Conservation (phyloP, 2,797 vertebrate species). For the Myotis myotis region DNA sequence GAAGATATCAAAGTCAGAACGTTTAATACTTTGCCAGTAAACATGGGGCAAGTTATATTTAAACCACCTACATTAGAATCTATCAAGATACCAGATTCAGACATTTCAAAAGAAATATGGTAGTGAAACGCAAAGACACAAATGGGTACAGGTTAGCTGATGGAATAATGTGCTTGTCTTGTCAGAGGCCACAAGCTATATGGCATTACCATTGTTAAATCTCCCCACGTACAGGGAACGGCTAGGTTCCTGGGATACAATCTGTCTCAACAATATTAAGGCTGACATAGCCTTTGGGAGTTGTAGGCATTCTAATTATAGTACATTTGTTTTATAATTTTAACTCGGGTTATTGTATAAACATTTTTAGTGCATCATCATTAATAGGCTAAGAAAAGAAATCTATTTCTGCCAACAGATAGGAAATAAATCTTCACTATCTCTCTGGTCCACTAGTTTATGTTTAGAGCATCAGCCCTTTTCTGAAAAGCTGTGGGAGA, state of each 20-base stretch:
- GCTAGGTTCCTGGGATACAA: constrained; percentile 65
- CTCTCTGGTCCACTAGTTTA: constrained; percentile 82
- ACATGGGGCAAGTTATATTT: background rate
- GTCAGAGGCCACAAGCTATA: background rate
- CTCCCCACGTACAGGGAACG: constrained; percentile 60
- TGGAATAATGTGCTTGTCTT: background rate
- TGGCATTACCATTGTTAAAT: constrained; percentile 53
- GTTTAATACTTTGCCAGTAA: constrained; percentile 4
- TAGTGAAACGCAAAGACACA: background rate
- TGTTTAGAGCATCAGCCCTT: constrained; percentile 77
- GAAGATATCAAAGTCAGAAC: background rate
- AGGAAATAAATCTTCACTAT: constrained; percentile 85
- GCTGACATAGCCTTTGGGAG: constrained; percentile 67
- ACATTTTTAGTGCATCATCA: constrained; percentile 83
- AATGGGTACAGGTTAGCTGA: background rate
- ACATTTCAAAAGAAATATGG: background rate
- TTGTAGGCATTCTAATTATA: constrained; percentile 79
- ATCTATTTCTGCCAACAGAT: constrained; percentile 81
- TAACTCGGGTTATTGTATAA: constrained; percentile 81
- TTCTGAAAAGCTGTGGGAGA: constrained; percentile 82
- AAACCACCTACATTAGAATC: constrained; percentile 32
- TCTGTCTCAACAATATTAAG: constrained; percentile 81
- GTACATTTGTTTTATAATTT: constrained; percentile 79
- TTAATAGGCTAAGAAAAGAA: constrained; percentile 84
- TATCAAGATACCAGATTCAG: background rate